Conservation (phyloP, 2,888 invertebrate species). For the Campaea margaritaria region DNA sequence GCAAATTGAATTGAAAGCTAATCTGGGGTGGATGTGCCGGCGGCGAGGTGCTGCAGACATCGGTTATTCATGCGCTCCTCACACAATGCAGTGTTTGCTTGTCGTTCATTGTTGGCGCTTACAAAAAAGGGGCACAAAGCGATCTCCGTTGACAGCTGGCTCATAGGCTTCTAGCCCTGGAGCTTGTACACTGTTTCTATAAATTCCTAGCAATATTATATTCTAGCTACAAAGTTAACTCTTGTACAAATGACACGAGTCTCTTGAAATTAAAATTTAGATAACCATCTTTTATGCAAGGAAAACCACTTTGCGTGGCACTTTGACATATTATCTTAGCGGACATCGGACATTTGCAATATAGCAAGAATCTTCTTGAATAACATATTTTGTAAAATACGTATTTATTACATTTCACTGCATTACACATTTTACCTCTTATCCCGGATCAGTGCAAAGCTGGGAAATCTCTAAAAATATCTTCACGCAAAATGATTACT, state of each 20-base stretch:
- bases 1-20: slow-evolving; percentile 72
- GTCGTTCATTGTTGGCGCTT: slow-evolving; percentile 57
- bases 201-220: slow-evolving; percentile 1
- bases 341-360: slow-evolving; percentile 27
- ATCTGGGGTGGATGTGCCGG: slow-evolving; percentile 68
- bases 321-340: slow-evolving; percentile 32
- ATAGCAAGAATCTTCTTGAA: slow-evolving; percentile 21
- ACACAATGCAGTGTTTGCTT: slow-evolving; percentile 80
- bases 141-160: slow-evolving; percentile 71
- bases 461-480: slow-evolving; percentile 8
- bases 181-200: slow-evolving; percentile 1
- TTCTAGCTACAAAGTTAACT: slow-evolving; percentile 1
- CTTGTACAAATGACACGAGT: background rate
- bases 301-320: slow-evolving; percentile 26
- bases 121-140: slow-evolving; percentile 68
- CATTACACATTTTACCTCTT: slow-evolving; percentile 9
- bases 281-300: slow-evolving; percentile 28
- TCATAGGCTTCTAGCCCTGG: slow-evolving; percentile 4
- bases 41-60: slow-evolving; percentile 64
- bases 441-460: slow-evolving; percentile 11
- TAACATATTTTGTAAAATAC: slow-evolving; percentile 13
- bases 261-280: slow-evolving; percentile 29
- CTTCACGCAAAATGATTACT: slow-evolving; percentile 12
- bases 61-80: slow-evolving; percentile 74
- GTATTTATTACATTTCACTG: slow-evolving; percentile 15